Conservation (phyloP, 2,888 invertebrate genomes). For the Leptopilina drosophilae region DNA sequence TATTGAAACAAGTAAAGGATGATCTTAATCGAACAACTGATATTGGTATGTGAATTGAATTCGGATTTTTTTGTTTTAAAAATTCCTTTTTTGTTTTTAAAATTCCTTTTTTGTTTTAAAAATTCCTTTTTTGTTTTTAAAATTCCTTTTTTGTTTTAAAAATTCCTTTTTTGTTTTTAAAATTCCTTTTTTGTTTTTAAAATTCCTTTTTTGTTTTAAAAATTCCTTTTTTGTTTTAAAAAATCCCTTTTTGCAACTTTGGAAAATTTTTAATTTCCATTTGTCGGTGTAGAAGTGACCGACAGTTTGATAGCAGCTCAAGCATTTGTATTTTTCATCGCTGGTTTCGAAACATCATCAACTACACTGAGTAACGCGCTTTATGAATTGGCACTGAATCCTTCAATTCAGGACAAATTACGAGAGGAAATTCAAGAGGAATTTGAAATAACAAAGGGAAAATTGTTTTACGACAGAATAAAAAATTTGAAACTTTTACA, state of each 20-base stretch:
- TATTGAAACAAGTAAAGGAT: slow-evolving; percentile 60
- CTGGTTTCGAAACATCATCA: slow-evolving; percentile 63
- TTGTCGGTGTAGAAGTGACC: slow-evolving; percentile 62
- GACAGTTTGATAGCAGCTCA: slow-evolving; percentile 72
- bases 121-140: too few species aligned
- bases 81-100: too few species aligned
- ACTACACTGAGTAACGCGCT: slow-evolving; percentile 50
- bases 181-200: too few species aligned
- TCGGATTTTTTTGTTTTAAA: too few species aligned
- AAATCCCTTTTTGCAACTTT: too few species aligned
- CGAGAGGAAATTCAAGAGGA: slow-evolving; percentile 72
- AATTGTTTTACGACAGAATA: slow-evolving; percentile 73
- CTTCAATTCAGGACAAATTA: slow-evolving; percentile 73
- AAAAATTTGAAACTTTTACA: slow-evolving; percentile 76
- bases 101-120: too few species aligned
- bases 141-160: too few species aligned
- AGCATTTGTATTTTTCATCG: slow-evolving; percentile 76
- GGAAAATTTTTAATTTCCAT: too few species aligned
- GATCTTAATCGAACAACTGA: neutral
- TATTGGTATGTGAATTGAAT: neutral
- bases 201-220: too few species aligned
- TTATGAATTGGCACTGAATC: slow-evolving; percentile 75
- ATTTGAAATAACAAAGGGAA: slow-evolving; percentile 65
- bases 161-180: too few species aligned
- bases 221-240: too few species aligned